Conservation (phyloP, 2,113 vertebrate genomes). For the Prunella fulvescens region DNA sequence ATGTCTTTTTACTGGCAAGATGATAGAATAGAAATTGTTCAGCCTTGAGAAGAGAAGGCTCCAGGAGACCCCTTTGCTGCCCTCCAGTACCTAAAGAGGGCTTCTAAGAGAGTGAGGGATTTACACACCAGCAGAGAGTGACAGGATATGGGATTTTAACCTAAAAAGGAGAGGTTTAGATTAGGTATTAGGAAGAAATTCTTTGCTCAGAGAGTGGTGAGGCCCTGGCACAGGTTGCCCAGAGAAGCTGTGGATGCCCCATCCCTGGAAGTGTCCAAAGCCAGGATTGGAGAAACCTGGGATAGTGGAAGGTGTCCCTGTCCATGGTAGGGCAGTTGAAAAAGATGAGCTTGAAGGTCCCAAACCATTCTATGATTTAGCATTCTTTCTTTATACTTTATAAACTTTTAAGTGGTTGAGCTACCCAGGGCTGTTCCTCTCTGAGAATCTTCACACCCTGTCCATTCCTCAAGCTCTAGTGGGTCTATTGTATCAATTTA, state of each 20-base stretch:
- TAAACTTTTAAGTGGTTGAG: neutral
- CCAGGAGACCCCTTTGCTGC: neutral
- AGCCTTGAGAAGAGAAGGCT: neutral
- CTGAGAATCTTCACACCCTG: neutral
- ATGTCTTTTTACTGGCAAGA: neutral
- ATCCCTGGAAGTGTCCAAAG: neutral
- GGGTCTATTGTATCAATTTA: neutral
- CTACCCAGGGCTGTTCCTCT: neutral
- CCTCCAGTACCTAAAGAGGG: neutral
- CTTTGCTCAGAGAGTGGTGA: neutral
- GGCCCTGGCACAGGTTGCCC: neutral
- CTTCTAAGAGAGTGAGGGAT: neutral
- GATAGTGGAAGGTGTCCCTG: neutral
- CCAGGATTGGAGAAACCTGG: neutral
- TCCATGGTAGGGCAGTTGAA: rapidly evolving
- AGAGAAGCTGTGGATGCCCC: neutral
- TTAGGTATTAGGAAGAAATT: neutral
- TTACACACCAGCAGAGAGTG: neutral
- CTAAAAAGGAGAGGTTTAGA: neutral
- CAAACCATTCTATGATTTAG: neutral
- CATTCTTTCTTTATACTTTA: neutral
- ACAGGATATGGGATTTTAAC: neutral
- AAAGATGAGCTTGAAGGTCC: neutral
- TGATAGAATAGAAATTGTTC: neutral
- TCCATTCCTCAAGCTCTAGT: neutral